Evolutionary conservation across 2,888 invertebrate genomes (phyloP).

Genomic region (Pomacea canaliculata): DNA sequence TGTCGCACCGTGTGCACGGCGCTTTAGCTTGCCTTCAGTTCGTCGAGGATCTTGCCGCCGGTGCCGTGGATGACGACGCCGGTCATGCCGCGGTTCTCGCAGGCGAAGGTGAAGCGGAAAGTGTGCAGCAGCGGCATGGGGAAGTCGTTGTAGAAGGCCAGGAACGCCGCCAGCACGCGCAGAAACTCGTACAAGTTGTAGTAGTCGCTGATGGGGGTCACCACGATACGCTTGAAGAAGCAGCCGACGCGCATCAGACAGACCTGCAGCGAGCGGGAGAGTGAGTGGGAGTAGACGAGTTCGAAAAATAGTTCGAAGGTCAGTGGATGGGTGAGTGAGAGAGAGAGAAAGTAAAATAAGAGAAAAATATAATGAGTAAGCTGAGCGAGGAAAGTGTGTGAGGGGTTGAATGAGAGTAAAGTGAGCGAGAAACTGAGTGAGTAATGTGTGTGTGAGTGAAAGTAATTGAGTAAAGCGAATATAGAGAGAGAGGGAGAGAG

Average conservation of each 20-base stretch:
- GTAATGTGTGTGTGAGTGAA: too few species aligned
- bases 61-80: conserved; percentile 78
- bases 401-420: too few species aligned
- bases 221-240: conserved; percentile 77
- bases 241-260: conserved; percentile 80
- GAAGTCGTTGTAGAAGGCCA: conserved; percentile 71
- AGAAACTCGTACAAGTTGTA: conserved; percentile 88
- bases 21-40: conserved; percentile 62
- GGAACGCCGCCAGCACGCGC: conserved; percentile 83
- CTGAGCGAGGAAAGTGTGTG: too few species aligned
- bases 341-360: too few species aligned
- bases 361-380: too few species aligned
- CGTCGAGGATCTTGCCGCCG: conserved; percentile 74
- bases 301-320: too few species aligned
- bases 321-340: background rate
- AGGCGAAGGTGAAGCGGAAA: conserved; percentile 80
- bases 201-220: conserved; percentile 82
- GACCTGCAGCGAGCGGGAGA: conserved; percentile 52
- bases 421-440: too few species aligned
- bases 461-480: too few species aligned
- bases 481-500: too few species aligned
- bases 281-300: too few species aligned
- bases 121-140: conserved; percentile 57
- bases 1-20: too few species aligned
- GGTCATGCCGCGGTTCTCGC: conserved; percentile 57